A percentile compares a stretch with the other conserved stretches of the same genome.
phyloP scores from a whole-genome alignment of 2,113 vertebrate genomes.

The Phylloscopus trochiloides region DNA sequence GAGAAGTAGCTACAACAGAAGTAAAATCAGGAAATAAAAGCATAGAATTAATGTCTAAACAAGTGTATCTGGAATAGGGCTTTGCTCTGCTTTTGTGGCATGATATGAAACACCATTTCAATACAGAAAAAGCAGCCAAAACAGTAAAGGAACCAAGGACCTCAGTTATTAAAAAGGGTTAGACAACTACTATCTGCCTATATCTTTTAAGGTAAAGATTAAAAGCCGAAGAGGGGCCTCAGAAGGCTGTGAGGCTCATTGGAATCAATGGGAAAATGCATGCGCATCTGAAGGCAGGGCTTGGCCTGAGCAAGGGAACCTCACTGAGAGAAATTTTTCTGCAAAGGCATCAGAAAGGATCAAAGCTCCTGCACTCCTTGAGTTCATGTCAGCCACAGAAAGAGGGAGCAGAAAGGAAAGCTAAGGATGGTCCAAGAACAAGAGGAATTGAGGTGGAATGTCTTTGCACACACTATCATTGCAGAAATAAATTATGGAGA shows the following conservation, averaged over 20 bases:
- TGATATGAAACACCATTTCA: background rate
- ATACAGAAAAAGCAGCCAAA: background rate
- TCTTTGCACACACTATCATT: background rate
- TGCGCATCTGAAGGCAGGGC: background rate
- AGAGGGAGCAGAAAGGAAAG: background rate
- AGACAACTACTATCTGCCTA: background rate
- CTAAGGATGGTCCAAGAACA: background rate
- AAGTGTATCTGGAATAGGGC: background rate
- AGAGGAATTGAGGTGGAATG: background rate
- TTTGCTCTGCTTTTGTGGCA: background rate
- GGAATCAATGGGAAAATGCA: conserved; percentile 8
- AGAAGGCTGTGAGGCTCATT: background rate
- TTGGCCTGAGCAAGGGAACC: conserved; percentile 3
- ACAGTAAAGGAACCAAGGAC: background rate
- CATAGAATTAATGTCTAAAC: background rate
- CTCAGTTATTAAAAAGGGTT: conserved; percentile 15
- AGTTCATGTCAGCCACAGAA: background rate
- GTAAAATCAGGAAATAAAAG: background rate
- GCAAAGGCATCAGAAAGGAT: background rate
- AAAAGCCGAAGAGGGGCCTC: conserved; percentile 2
- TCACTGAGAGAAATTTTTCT: conserved; percentile 16
- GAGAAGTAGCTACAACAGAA: background rate
- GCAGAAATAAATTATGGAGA: background rate
- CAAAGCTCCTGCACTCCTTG: conserved; percentile 9
- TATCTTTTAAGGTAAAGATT: conserved; percentile 9